phyloP scores from a whole-genome alignment of 2,797 vertebrate species.

The Synanceia verrucosa region DNA sequence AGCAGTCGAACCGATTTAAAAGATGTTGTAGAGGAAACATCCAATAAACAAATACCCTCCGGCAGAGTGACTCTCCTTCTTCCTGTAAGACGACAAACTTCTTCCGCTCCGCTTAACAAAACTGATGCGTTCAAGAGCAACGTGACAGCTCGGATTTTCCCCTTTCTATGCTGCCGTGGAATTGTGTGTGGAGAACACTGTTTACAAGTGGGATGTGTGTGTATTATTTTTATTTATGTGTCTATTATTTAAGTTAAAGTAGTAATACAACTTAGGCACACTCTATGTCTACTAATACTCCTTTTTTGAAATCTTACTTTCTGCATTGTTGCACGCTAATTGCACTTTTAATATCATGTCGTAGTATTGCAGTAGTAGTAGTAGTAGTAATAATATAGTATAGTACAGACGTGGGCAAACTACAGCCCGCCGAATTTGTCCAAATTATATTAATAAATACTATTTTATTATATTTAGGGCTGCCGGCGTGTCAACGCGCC shows the following conservation, averaged over 20 bases:
- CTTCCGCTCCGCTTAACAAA: slow-evolving; percentile 52
- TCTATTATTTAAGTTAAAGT: background rate
- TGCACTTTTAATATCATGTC: too few species aligned
- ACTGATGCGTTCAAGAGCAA: slow-evolving; percentile 31
- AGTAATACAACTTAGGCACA: background rate
- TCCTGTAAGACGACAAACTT: slow-evolving; percentile 33
- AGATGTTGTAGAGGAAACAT: rapidly evolving
- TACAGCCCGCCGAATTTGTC: too few species aligned
- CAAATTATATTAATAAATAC: too few species aligned
- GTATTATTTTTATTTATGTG: background rate
- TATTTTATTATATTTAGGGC: too few species aligned
- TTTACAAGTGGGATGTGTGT: background rate
- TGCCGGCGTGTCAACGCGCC: too few species aligned
- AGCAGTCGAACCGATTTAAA: background rate
- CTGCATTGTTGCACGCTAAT: too few species aligned
- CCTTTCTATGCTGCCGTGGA: rapidly evolving
- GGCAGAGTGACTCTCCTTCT: slow-evolving; percentile 11
- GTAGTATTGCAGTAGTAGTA: too few species aligned
- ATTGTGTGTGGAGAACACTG: background rate
- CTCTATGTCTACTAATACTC: too few species aligned
- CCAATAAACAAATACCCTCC: slow-evolving; percentile 3
- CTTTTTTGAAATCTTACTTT: too few species aligned
- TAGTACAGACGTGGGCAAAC: too few species aligned
- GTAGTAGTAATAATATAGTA: too few species aligned
- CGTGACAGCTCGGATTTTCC: background rate